Percentiles rank a stretch among this genome's conserved stretches.
phyloP scores from a whole-genome alignment of 2,113 vertebrate species.

The Oryctolagus cuniculus region mOryCun1.1 NC_091441.1:24742001-24742500 shows the following conservation, averaged over 20 bases:
- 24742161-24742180: conserved; percentile 16
- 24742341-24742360: neutral
- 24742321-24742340: neutral
- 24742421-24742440: neutral
- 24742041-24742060: conserved; percentile 54
- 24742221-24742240: conserved; percentile 37
- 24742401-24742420: neutral
- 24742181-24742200: conserved; percentile 19
- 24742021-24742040: conserved; percentile 62
- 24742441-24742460: neutral
- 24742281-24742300: neutral
- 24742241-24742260: neutral
- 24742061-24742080: conserved; percentile 50
- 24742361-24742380: neutral
- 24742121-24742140: conserved; percentile 63
- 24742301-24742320: neutral
- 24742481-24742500: neutral
- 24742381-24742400: neutral
- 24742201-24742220: neutral
- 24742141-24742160: conserved; percentile 14
- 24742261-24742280: neutral
- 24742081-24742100: conserved; percentile 26
- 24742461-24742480: neutral
- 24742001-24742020: conserved; percentile 1
- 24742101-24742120: conserved; percentile 47